Evolutionary conservation across 2,797 vertebrate species (phyloP).

Genomic region (Hapalemur alaotrensis): DNA sequence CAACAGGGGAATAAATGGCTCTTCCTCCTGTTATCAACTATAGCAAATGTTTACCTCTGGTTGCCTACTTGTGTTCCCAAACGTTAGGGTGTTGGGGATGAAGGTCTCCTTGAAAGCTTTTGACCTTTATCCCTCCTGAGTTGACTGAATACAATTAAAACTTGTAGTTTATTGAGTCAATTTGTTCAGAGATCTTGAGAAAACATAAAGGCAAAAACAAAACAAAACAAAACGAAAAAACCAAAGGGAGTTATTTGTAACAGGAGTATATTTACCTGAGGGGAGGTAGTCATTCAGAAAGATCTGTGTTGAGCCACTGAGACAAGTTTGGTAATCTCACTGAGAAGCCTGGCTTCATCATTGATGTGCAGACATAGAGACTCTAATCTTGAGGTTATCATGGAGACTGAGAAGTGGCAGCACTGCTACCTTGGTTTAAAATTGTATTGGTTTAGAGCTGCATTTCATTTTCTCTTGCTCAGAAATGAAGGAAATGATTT

Average conservation of each 20-base stretch:
- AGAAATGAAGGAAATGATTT: neutral
- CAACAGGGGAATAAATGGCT: neutral
- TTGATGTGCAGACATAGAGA: neutral
- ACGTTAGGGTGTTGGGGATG: neutral
- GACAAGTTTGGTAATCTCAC: neutral
- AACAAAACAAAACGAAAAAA: too few relatives aligned
- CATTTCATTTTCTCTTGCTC: neutral
- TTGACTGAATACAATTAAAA: neutral
- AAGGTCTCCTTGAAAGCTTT: neutral
- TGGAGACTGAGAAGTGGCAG: neutral
- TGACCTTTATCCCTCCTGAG: neutral
- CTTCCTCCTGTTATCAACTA: neutral
- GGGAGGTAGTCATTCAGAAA: neutral
- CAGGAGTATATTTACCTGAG: neutral
- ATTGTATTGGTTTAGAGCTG: neutral
- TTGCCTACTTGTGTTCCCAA: neutral
- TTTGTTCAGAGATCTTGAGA: neutral
- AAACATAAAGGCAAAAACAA: neutral
- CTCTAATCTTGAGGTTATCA: neutral
- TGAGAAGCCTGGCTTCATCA: neutral
- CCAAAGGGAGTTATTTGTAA: neutral
- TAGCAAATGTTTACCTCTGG: neutral
- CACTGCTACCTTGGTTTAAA: neutral
- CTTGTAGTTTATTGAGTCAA: neutral
- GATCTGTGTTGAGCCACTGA: neutral